phyloP scores from a whole-genome alignment of 2,113 vertebrate species.

The Clinocottus analis region DNA sequence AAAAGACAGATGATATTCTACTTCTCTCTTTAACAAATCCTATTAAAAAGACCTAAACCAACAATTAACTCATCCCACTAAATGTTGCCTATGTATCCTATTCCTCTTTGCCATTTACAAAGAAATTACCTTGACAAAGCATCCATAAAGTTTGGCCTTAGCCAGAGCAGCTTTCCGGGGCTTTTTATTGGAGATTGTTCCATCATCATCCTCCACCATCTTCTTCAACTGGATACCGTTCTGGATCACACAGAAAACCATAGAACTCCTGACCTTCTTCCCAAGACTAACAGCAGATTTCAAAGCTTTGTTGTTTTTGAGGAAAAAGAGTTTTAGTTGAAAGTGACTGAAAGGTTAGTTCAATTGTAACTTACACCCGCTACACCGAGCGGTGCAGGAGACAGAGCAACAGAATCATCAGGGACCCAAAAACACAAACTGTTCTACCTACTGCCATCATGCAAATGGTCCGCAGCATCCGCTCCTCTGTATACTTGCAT shows the following conservation, averaged over 20 bases:
- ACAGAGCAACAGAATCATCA: neutral
- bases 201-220: conserved; percentile 52
- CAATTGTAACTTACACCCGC: neutral
- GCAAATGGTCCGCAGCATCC: no score
- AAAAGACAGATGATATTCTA: neutral
- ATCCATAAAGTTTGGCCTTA: conserved; percentile 85
- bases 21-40: neutral
- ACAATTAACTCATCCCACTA: neutral
- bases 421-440: neutral
- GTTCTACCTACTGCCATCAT: neutral
- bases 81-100: neutral
- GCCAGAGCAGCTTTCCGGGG: conserved; percentile 74
- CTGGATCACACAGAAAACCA: conserved; percentile 70
- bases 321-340: neutral
- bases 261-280: neutral
- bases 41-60: neutral
- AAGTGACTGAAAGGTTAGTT: neutral
- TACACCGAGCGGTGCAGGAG: neutral
- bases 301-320: neutral
- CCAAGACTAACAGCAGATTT: neutral
- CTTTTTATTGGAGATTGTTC: conserved; percentile 81
- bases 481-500: neutral
- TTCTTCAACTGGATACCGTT: conserved; percentile 85
- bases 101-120: neutral
- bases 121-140: conserved; percentile 90